Percentiles rank a stretch among this genome's conserved stretches.
Conservation (phyloP, 1,140 invertebrate genomes). For the Procambarus clarkii region DNA sequence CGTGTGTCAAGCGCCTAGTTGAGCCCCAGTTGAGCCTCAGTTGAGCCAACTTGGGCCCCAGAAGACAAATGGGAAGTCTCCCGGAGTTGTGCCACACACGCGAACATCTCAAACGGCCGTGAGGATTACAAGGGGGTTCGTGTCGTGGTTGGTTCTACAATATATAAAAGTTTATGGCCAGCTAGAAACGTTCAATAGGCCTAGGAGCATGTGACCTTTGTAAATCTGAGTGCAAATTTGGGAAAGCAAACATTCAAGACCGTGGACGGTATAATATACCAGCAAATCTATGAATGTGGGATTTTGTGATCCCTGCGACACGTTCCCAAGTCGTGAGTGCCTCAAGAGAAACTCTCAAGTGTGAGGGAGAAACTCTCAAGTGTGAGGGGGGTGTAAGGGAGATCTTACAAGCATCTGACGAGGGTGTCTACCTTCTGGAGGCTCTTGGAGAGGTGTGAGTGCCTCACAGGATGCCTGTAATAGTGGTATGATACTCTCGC, state of each 20-base stretch:
- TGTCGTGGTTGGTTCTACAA: not conserved
- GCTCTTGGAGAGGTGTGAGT: not conserved
- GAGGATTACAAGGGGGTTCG: not conserved
- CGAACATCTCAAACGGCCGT: not conserved
- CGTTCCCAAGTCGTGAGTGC: too few species aligned
- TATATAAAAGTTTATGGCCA: not conserved
- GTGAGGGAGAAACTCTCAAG: too few species aligned
- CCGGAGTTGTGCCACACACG: not conserved
- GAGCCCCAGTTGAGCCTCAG: not conserved
- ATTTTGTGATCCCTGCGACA: too few species aligned
- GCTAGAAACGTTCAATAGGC: not conserved
- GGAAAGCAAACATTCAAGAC: not conserved
- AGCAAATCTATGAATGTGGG: not conserved
- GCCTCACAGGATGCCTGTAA: not conserved
- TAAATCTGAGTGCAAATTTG: not conserved
- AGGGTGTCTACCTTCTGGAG: too few species aligned
- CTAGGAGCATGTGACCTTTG: too few species aligned
- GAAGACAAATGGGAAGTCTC: not conserved
- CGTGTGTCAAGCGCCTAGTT: not conserved
- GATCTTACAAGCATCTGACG: too few species aligned
- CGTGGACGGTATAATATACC: not conserved
- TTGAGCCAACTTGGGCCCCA: not conserved
- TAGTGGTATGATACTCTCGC: not conserved
- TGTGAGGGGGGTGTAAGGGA: too few species aligned
- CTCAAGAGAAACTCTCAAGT: too few species aligned